Evolutionary conservation across 2,888 invertebrate species (phyloP).

Genomic region (Pammene fasciana): DNA sequence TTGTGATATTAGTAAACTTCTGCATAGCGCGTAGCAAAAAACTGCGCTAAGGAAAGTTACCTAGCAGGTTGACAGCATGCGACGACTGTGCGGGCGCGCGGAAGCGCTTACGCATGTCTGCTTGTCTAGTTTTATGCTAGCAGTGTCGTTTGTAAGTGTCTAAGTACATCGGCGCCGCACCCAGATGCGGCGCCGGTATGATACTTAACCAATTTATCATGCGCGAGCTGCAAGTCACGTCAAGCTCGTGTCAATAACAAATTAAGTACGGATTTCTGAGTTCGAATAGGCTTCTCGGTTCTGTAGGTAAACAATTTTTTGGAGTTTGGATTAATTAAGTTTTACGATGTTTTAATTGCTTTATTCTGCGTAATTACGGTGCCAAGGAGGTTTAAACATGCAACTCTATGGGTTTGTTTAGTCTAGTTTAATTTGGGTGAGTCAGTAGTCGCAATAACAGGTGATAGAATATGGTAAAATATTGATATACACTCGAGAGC

Average conservation of each 20-base stretch:
- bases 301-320: slow-evolving; percentile 25
- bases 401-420: slow-evolving; percentile 20
- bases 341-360: slow-evolving; percentile 26
- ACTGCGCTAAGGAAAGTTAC: no score
- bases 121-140: no score
- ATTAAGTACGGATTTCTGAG: background rate
- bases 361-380: slow-evolving; percentile 27
- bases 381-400: slow-evolving; percentile 15
- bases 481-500: no score
- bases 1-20: no score
- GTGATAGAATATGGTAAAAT: background rate
- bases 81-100: no score
- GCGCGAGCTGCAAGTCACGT: background rate
- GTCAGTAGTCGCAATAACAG: background rate
- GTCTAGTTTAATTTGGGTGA: slow-evolving; percentile 24
- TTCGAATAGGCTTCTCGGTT: slow-evolving; percentile 1
- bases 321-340: slow-evolving; percentile 35
- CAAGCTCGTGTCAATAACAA: background rate
- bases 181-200: no score
- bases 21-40: no score
- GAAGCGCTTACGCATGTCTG: no score
- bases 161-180: no score
- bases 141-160: no score
- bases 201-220: no score
- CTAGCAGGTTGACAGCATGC: no score